phyloP scores from a whole-genome alignment of 92 coral and sea anemone genomes.

The Diadumene lineata region DNA sequence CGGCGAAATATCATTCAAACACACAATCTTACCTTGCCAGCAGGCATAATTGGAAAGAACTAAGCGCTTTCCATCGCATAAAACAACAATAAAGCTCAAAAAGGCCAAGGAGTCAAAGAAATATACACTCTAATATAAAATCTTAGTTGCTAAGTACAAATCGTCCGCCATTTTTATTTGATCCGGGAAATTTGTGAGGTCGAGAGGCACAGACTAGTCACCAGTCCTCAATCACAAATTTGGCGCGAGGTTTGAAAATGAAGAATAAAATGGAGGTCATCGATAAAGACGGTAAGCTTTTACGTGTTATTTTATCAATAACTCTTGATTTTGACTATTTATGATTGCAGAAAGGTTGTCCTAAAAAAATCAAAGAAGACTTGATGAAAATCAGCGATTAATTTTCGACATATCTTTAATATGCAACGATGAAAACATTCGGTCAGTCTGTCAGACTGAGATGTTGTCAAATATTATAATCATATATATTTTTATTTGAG shows the following conservation, averaged over 20 bases:
- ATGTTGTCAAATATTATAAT: too few species aligned
- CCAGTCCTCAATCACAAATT: constrained; percentile 18
- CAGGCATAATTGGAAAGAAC: constrained; percentile 56
- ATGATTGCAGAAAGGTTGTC: too few species aligned
- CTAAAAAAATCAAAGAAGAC: too few species aligned
- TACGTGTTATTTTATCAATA: too few species aligned
- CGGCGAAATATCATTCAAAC: constrained; percentile 7
- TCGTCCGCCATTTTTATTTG: constrained; percentile 53
- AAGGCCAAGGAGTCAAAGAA: constrained; percentile 4
- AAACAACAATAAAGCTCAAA: constrained; percentile 1
- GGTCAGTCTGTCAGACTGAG: too few species aligned
- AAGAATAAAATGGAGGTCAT: too few species aligned
- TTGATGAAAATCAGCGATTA: background rate
- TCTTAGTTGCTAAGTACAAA: constrained; percentile 69
- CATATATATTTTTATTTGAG: too few species aligned
- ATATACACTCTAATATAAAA: constrained; percentile 27
- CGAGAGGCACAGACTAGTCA: constrained; percentile 3
- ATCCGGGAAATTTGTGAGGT: constrained; percentile 42
- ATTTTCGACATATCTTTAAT: background rate
- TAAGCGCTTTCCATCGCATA: constrained; percentile 32
- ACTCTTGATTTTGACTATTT: too few species aligned
- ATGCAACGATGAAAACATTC: background rate
- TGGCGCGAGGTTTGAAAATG: constrained; percentile 35
- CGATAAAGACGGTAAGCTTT: too few species aligned
- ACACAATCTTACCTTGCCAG: constrained; percentile 53